Percentiles rank a stretch among this genome's conserved stretches.
These are phyloP conservation scores for Zaprionus gabonicus DNA, from an alignment of 1,140 invertebrate species.

Conservation along the genomic window DNA sequence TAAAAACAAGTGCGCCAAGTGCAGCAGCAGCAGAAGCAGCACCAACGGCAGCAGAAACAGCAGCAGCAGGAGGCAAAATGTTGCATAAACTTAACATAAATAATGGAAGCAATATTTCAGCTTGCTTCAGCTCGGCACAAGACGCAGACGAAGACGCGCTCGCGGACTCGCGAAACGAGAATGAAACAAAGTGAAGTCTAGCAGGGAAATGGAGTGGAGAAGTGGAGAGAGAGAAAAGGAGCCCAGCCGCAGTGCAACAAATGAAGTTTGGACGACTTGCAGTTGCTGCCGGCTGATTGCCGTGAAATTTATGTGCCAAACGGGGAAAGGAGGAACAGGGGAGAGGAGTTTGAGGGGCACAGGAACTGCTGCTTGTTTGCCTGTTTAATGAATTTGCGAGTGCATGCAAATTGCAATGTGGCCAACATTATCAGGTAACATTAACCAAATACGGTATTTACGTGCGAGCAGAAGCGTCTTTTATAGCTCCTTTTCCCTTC, in stretches of 20 bases:
- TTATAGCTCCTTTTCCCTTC: conserved; percentile 25
- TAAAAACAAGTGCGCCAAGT: conserved; percentile 72
- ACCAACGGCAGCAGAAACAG: conserved; percentile 31
- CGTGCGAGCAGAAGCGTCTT: neutral
- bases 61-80: conserved; percentile 50
- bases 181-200: conserved; percentile 47
- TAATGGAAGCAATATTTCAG: conserved; percentile 80
- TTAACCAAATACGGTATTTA: conserved; percentile 32
- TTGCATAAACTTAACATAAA: conserved; percentile 80
- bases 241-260: conserved; percentile 64
- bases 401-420: conserved; percentile 60
- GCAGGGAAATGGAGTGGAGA: conserved; percentile 7
- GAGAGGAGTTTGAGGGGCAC: too few species aligned
- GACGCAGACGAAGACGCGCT: conserved; percentile 22
- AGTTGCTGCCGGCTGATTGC: conserved; percentile 67
- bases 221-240: conserved; percentile 1
- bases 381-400: conserved; percentile 63
- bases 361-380: conserved; percentile 21
- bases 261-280: conserved; percentile 81
- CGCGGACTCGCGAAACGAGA: conserved; percentile 11
- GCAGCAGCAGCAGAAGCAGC: conserved; percentile 39
- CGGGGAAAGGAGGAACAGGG: conserved; percentile 5
- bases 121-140: conserved; percentile 18
- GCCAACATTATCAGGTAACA: conserved; percentile 36
- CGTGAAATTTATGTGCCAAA: conserved; percentile 75